Evolutionary conservation across 2,113 vertebrate species (phyloP), one percentile per base, ranked within the genome.

Genomic region (Hipposideros armiger): DNA sequence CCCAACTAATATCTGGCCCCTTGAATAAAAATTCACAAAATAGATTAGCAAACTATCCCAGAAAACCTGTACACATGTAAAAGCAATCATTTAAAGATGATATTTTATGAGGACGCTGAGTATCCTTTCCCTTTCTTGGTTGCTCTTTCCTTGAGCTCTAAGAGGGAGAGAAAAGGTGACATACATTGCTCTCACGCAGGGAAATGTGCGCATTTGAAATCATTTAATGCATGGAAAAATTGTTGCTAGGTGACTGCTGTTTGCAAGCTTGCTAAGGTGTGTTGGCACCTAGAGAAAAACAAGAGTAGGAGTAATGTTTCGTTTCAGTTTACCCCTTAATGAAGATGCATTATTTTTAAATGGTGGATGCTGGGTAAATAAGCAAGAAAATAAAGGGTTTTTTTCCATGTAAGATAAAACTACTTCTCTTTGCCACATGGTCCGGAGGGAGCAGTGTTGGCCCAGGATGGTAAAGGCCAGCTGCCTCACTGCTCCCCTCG

Each of bases 191-290:
- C 80, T 96, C 14, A 0, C 17, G 42, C 47, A 84, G 80, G 87
- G 70, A 94, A 81, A 67, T 15, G 17, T 56, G 42, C 90, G 90
- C n/a, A 50, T 62, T 26, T 82, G 76, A 92, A 94, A 95, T 77
- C 84, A 77, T n/a, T 90, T 90, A 87, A 42, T 87, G 84, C 90
- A 85, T 9, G 74, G 88, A 60, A 87, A 83, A 72, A 42, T 40
- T 60, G 97, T 97, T 97, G 96, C 97, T 96, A 97, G 95, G 94
- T 96, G 92, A 96, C 94, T 73, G 22, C 60, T 97, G 84, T 95
- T 94, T 94, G 92, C 67, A 73, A 87, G 84, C 95, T 88, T 72
- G 72, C 80, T 14, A 47, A 95, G 84, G 70, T 81, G 24, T 60
- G 40, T 84, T 72, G 90, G 64, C n/a, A 94, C 76, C 72, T 81